Base-by-base conservation (phyloP, 2,888 invertebrate species). In the Camptogramma bilineatum region DNA sequence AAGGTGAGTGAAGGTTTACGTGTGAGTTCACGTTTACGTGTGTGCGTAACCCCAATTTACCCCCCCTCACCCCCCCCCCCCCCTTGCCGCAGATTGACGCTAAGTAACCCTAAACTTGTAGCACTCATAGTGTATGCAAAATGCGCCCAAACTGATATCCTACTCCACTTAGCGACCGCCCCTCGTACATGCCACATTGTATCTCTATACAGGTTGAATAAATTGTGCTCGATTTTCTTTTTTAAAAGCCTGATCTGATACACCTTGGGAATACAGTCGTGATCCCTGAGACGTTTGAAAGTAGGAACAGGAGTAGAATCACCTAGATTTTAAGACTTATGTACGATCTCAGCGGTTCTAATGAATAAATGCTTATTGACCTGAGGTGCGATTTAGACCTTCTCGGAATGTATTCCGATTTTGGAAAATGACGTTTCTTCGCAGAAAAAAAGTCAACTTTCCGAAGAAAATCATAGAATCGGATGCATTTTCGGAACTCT, bases 161-260 rank as follows among this genome's bases (percentile, higher is more conserved):
- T 63, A 39, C 63, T 66, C 66, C 69, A 71, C 73, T 70, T 69
- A 68, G 69, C 54, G 57, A 63, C 66, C 31, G 31, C 13, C 47
- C 21, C 19, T 39, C 13, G 9, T 18, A 50, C 7, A n/a, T 48
- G 44, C 13, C 24, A 59, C 64, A 64, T 55, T 64, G 59, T 64
- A 34, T 55, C 44, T 19, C 39, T 17, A 13, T 54, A 64, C 60
- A 64, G 55, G 51, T 19, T 55, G 54, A 31, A 13, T 21, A 18
- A 46, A 54, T 21, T 16, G 17, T 42, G 18, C 31, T 34, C 4
- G 0, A 44, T 46, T 46, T 28, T 24, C 18, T 28, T n/a, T 13
- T 24, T 17, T 39, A 0, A 39, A 39, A 13, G 1, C 34, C 13
- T 39, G 0, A 39, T 39, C 34, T 39, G 13, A 39, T 13, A 39